Base-by-base conservation (phyloP, 2,113 vertebrate genomes). In the Cettia cetti region DNA sequence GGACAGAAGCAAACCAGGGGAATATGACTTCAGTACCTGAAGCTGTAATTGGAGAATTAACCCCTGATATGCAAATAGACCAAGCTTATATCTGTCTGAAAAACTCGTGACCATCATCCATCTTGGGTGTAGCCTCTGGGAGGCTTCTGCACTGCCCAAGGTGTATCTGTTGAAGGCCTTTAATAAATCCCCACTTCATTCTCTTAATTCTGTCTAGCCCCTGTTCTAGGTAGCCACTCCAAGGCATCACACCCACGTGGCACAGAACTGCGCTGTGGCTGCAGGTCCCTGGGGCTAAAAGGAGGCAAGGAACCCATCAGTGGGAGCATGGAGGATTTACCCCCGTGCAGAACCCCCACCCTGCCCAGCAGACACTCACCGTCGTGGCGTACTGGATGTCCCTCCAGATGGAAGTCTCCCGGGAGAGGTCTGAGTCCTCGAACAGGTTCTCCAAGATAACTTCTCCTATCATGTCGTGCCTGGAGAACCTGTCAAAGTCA, bases 391-490 rank as follows among this genome's bases (percentile, higher is more conserved):
- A 98, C 94, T 99, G 98, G 19, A 99, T 98, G 96, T 99, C 98
- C 96, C 98, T 98, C 98, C 98, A 99, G 96, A 99, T 88, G 26
- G 98, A 98, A 11, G 98, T 98, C 80, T 98, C 98, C 82, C 97
- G 97, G 79, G 98, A 98, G 39, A 99, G 97, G 89, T 99, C 98
- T 0, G 98, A 98, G 44, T 95, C 97, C 92, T 99, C 98, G 23
- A 98, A 98, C 60, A 99, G 97, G 94, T 99, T 99, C 81, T 99
- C 98, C 96, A 99, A 16, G 91, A 98, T 98, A 24, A 99, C 98
- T 54, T 99, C 98, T 23, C 98, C 98, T 1, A 99, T 99, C 98
- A 98, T 99, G 89, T 99, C 98, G 1, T 99, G 98, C 74, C 98
- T 97, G 83, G 98, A 98, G 96, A 98, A 99, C 68, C 98, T 98